Base-by-base conservation (phyloP, 2,113 vertebrate species). In the Eclectus roratus region DNA sequence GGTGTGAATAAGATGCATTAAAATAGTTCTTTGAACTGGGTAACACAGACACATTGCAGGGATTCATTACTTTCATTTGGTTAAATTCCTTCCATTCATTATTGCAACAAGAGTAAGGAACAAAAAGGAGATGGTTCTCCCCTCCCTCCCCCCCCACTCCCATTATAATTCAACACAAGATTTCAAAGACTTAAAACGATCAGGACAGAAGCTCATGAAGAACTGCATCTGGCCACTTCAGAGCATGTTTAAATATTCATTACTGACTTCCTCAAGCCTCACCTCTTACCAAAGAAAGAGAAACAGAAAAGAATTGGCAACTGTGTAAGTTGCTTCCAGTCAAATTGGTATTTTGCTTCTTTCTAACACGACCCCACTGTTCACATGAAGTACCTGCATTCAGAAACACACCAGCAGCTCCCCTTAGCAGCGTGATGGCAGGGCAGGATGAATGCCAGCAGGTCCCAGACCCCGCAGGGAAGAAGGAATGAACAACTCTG, bases 41-140 rank as follows among this genome's bases (percentile, higher is more conserved):
- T 88, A 97, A 96, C 94, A 97, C 97, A 97, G 94, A 93, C 91
- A 91, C 91, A 95, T 83, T 80, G 93, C 85, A 93, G 44, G 89
- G 91, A 97, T 97, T 92, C 97, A 97, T 97, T 96, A 96, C 94
- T 96, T 93, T 89, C 94, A 91, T 44, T 95, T 86, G 91, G 93
- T 96, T 97, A 96, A 95, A 95, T 94, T 93, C 92, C 69, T 96
- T 96, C 94, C 86, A 96, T 93, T 97, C 95, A 93, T 91, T 97
- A 80, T 66, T 89, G 92, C 68, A 96, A 85, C 77, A 87, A 90
- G 77, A 95, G 69, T 49, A 86, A 91, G 55, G 81, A 92, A 96
- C 78, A 96, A 96, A 94, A 96, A 94, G 74, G 63, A 95, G 89
- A 43, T 90, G 80, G 60, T 80, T 95, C 74, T 80, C 53, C 56